Conservation (phyloP, 2,888 invertebrate genomes). For the Sipunculus nudus region DNA sequence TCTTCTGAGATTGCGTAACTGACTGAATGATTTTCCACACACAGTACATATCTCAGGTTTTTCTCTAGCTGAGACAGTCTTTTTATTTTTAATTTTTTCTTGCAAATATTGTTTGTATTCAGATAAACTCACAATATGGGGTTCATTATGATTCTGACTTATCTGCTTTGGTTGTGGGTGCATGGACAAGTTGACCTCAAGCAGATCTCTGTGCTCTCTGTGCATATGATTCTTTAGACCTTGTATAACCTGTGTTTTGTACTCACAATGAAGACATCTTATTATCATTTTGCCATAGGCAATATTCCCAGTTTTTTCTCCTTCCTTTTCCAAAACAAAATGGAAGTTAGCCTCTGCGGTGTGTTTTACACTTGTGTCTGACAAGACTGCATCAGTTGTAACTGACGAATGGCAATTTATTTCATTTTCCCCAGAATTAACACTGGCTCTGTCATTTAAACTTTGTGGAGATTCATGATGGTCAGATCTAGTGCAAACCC, state of each 20-base stretch:
- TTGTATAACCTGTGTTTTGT: constrained; percentile 45
- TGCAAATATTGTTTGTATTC: no score
- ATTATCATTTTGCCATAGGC: constrained; percentile 47
- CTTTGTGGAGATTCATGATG: no score
- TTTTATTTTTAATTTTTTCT: no score
- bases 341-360: constrained; percentile 37
- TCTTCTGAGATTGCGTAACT: constrained; percentile 52
- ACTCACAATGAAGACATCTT: constrained; percentile 53
- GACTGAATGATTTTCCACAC: constrained; percentile 55
- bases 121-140: constrained; percentile 42
- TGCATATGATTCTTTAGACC: constrained; percentile 52
- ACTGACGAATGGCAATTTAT: no score
- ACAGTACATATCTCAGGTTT: constrained; percentile 45
- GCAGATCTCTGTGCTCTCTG: constrained; percentile 46
- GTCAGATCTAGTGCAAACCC: no score
- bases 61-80: no score
- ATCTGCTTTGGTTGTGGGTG: constrained; percentile 25
- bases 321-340: constrained; percentile 43
- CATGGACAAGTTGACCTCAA: constrained; percentile 13
- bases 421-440: no score
- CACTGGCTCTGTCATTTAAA: no score
- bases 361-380: no score
- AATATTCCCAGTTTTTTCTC: constrained; percentile 40
- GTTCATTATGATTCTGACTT: constrained; percentile 52
- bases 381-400: no score